Base-by-base conservation (phyloP, 2,113 vertebrate species). In the Forbesichthys papilliferus region DNA sequence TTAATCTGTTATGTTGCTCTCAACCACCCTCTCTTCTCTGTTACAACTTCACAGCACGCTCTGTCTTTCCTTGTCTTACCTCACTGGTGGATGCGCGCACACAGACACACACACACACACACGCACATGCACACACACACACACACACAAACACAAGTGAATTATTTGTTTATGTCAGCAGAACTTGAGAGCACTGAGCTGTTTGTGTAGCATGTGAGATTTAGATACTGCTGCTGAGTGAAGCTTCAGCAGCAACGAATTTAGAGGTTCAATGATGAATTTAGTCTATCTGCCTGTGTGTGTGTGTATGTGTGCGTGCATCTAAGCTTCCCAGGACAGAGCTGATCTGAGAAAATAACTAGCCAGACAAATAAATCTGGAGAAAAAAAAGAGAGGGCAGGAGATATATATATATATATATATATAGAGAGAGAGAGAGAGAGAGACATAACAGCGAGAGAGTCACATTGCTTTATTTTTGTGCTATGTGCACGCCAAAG, bases 261-360 rank as follows among this genome's bases (percentile, higher is more conserved):
- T 64, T 27, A 60, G 34, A 42, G 10, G 16, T 55, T 7, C 14
- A 33, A 70, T 14, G 0, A 27, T 69, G 53, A 49, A 71, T 67
- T 81, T 64, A 55, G 67, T 82, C 66, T 36, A 3, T 8, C 4
- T 57, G 14, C 18, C n/a, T 57, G 55, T 60, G 54, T 48, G 52
- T 11, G 53, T 16, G 33, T 64, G 56, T 36, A 14, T 66, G 11
- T 27, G 64, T 27, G 8, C 5, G 56, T 10, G 18, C 57, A 64
- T 11, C 64, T 73, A 71, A 77, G 74, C 68, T 74, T 57, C 61
- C 75, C 73, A 66, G 68, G 65, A 78, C 65, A 75, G 81, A 74
- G 74, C 80, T 79, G 70, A 84, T 86, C 78, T 65, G 61, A 71
- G 84, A 82, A 82, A 84, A 84, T 69, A 84, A 77, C 59, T 52